Evolutionary conservation across 2,113 vertebrate genomes (phyloP).

Genomic region (Raja brachyura): DNA sequence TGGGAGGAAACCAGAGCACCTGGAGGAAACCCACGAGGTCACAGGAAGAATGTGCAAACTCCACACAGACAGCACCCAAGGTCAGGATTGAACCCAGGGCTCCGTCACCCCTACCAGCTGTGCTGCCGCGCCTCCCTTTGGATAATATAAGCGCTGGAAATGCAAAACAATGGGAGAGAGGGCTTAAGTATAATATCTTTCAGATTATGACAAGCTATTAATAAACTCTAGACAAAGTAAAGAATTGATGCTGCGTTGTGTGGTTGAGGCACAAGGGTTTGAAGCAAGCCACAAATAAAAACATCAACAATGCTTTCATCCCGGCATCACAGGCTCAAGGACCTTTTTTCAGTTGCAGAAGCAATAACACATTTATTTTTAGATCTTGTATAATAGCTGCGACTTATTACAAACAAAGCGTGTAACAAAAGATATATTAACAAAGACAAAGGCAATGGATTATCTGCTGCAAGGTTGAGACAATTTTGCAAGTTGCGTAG

Average conservation of each 20-base stretch:
- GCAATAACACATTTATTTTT: background rate
- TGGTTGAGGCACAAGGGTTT: background rate
- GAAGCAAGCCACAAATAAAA: background rate
- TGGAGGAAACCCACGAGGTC: too few species aligned
- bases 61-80: too few species aligned
- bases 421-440: background rate
- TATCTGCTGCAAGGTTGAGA: background rate
- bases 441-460: slow-evolving; percentile 18
- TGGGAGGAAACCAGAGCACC: too few species aligned
- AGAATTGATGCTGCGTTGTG: background rate
- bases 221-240: background rate
- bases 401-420: too few species aligned
- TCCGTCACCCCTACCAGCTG: too few species aligned
- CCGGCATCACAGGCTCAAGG: background rate
- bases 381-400: background rate
- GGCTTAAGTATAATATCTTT: background rate
- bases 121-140: background rate
- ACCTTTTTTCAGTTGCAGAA: background rate
- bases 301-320: background rate
- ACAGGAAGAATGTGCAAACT: too few species aligned
- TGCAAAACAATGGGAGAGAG: background rate
- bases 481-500: background rate
- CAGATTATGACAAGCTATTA: background rate
- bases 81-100: too few species aligned
- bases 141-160: background rate